phyloP scores from a whole-genome alignment of 2,113 vertebrate genomes.

The Ornithorhynchus anatinus region DNA sequence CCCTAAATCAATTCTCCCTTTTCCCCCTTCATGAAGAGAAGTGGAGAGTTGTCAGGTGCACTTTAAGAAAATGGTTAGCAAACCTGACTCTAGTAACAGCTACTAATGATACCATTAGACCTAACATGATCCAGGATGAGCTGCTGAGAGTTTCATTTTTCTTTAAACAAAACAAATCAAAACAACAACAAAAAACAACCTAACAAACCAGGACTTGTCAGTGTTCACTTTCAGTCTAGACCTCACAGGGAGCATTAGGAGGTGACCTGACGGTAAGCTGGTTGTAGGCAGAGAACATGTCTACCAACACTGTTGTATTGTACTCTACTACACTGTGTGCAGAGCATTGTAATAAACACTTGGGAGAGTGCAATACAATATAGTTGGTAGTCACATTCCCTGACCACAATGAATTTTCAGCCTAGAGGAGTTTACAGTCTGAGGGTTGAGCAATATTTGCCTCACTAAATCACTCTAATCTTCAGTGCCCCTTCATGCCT shows the following conservation, averaged over 20 bases:
- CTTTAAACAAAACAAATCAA: not conserved
- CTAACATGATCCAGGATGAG: not conserved
- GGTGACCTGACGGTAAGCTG: not conserved
- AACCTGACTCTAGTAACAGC: not conserved
- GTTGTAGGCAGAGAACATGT: too few species aligned
- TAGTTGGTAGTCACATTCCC: too few species aligned
- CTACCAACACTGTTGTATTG: too few species aligned
- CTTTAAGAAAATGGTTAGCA: not conserved
- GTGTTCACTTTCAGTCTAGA: not conserved
- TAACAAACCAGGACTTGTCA: not conserved
- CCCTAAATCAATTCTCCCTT: not conserved
- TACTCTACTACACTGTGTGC: too few species aligned
- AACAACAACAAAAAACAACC: not conserved
- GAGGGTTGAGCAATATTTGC: too few species aligned
- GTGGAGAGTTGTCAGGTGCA: not conserved
- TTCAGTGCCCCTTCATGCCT: not conserved
- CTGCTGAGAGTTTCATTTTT: constrained; percentile 3
- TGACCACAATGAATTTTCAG: too few species aligned
- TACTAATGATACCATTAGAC: not conserved
- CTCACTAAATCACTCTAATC: too few species aligned
- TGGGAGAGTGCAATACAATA: too few species aligned
- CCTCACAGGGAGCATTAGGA: not conserved
- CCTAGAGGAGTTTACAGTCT: too few species aligned
- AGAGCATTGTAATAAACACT: too few species aligned
- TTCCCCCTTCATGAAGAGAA: not conserved